Percentiles rank a stretch among this genome's conserved stretches.
These are phyloP conservation scores for Apodemus agrarius DNA, from an alignment of 2,797 vertebrate genomes.

Conservation along the genomic window DNA sequence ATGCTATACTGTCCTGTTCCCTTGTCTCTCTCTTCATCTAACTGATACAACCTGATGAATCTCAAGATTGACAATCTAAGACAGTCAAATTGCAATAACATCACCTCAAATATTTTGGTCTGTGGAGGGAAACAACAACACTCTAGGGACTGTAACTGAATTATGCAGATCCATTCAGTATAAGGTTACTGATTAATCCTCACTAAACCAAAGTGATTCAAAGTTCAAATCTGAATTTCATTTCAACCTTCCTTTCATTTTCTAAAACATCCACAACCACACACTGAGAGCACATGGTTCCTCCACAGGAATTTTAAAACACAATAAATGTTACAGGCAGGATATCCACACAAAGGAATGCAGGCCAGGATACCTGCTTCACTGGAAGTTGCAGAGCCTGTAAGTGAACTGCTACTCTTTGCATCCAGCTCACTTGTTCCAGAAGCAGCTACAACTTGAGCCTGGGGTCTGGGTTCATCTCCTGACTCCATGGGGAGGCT, in stretches of 20 bases:
- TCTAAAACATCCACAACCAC: not conserved
- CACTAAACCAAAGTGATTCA: not conserved
- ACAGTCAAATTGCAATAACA: not conserved
- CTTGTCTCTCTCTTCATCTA: not conserved
- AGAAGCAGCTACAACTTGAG: not conserved
- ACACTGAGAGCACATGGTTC: too few species aligned
- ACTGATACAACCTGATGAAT: not conserved
- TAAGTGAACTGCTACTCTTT: rapidly evolving
- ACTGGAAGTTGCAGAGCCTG: too few species aligned
- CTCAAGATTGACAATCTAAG: not conserved
- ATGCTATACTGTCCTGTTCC: not conserved
- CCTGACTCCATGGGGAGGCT: not conserved
- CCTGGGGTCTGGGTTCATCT: rapidly evolving
- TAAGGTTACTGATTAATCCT: not conserved
- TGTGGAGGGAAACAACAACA: not conserved
- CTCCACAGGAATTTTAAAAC: too few species aligned
- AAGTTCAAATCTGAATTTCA: not conserved
- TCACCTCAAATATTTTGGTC: not conserved
- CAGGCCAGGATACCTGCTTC: not conserved
- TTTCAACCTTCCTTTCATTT: not conserved
- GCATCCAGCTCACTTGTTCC: too few species aligned
- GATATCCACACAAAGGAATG: not conserved
- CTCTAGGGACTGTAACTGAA: too few species aligned
- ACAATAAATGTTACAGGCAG: not conserved
- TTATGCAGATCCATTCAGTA: not conserved